phyloP scores from a whole-genome alignment of 2,797 vertebrate species.

The Muscicapa striata region DNA sequence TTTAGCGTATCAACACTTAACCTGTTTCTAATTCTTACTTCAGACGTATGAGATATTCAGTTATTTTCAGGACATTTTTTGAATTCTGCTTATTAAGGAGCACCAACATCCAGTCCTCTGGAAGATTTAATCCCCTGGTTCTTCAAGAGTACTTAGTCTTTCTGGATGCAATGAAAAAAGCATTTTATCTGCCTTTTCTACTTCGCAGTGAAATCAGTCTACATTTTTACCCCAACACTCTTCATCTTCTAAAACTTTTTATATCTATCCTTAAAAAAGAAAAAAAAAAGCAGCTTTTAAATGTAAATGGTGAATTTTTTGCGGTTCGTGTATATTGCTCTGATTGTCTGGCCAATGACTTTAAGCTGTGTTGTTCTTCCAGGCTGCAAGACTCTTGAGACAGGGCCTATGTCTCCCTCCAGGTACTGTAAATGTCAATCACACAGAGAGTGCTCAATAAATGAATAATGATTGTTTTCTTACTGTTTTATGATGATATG shows the following conservation, averaged over 20 bases:
- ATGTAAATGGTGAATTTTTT: not conserved
- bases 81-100: not conserved
- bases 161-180: not conserved
- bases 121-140: not conserved
- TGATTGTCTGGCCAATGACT: not conserved
- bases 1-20: not conserved
- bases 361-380: not conserved
- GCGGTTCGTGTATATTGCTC: not conserved
- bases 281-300: not conserved
- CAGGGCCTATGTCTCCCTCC: not conserved
- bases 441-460: not conserved
- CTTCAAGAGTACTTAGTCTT: not conserved
- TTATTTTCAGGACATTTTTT: not conserved
- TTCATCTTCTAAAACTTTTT: not conserved
- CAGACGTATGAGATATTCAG: not conserved
- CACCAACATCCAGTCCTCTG: not conserved
- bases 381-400: not conserved
- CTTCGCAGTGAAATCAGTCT: not conserved
- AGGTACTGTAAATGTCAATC: slow-evolving; percentile 39
- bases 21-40: not conserved
- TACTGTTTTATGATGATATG: not conserved
- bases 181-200: not conserved
- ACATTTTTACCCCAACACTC: not conserved
- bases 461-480: slow-evolving; percentile 45
- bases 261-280: not conserved